phyloP scores from a whole-genome alignment of 1,140 invertebrate genomes.

The Episyrphus balteatus region DNA sequence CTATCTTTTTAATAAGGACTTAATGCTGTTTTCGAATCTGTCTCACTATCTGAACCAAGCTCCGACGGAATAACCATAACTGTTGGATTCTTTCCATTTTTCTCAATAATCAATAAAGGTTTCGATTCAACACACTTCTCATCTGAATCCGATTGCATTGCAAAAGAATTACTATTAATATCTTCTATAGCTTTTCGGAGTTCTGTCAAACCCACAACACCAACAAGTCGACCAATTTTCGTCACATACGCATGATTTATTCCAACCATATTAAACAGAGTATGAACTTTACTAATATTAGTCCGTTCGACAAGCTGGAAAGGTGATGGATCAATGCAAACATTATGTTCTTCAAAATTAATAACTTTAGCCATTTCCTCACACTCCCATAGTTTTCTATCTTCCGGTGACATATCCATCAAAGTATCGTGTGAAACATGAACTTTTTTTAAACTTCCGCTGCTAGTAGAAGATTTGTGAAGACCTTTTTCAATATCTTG shows the following conservation, averaged over 20 bases:
- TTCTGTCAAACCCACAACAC: constrained; percentile 93
- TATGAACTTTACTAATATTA: constrained; percentile 93
- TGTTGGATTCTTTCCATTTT: no score
- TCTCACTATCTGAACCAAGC: no score
- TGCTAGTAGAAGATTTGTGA: constrained; percentile 55
- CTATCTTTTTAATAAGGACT: no score
- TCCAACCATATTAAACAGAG: constrained; percentile 91
- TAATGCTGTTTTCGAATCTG: no score
- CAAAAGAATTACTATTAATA: constrained; percentile 62
- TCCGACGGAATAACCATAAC: no score
- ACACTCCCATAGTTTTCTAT: constrained; percentile 84
- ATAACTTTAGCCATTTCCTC: constrained; percentile 75
- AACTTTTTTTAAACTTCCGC: constrained; percentile 71
- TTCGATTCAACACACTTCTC: no score
- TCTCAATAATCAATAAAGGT: no score
- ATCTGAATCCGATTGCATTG: constrained; percentile 5
- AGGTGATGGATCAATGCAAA: constrained; percentile 90
- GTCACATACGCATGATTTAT: constrained; percentile 98
- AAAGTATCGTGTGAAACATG: constrained; percentile 81
- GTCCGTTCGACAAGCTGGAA: constrained; percentile 96
- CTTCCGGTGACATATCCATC: constrained; percentile 87
- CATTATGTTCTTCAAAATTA: constrained; percentile 54
- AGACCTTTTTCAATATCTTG: constrained; percentile 57
- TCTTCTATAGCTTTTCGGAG: constrained; percentile 79
- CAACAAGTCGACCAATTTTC: constrained; percentile 86